A percentile compares a stretch with the other conserved stretches of the same genome.
phyloP scores from a whole-genome alignment of 2,113 vertebrate species.

The Chloropsis cyanopogon region DNA sequence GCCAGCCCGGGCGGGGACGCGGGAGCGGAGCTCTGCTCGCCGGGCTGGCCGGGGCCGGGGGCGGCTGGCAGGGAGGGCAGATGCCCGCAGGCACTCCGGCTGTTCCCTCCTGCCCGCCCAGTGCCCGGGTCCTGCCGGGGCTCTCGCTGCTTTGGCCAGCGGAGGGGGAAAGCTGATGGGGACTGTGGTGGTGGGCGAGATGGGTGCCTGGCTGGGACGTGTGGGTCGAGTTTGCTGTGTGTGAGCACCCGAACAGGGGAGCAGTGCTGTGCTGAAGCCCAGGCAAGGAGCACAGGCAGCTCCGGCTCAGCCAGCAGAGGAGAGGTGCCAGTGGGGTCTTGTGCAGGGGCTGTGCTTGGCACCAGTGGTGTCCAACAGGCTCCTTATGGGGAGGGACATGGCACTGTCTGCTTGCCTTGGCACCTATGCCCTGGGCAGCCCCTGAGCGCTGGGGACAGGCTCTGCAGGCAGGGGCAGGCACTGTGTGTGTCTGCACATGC shows the following conservation, averaged over 20 bases:
- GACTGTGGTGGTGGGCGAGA: fast-evolving
- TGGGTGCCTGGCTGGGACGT: not conserved
- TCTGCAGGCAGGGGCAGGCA: not conserved
- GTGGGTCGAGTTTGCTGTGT: not conserved
- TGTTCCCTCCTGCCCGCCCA: not conserved
- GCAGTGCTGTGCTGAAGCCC: not conserved
- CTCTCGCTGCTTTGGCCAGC: fast-evolving
- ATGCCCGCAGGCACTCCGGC: fast-evolving
- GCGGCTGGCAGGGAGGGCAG: not conserved
- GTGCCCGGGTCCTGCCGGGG: not conserved
- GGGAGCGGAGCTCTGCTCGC: not conserved
- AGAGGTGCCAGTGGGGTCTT: not conserved
- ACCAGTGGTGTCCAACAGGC: not conserved
- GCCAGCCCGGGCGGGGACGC: not conserved
- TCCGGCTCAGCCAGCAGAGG: not conserved
- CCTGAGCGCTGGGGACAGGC: fast-evolving
- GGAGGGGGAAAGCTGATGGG: not conserved
- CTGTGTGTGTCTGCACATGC: not conserved
- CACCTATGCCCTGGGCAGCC: not conserved
- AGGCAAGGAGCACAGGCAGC: not conserved
- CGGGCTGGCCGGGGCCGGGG: not conserved
- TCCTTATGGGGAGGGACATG: not conserved
- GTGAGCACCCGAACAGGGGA: fast-evolving
- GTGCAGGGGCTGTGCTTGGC: not conserved
- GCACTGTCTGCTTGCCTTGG: not conserved